Base-by-base conservation (phyloP, 1,140 invertebrate species). In the Stegodyphus dumicola region DNA sequence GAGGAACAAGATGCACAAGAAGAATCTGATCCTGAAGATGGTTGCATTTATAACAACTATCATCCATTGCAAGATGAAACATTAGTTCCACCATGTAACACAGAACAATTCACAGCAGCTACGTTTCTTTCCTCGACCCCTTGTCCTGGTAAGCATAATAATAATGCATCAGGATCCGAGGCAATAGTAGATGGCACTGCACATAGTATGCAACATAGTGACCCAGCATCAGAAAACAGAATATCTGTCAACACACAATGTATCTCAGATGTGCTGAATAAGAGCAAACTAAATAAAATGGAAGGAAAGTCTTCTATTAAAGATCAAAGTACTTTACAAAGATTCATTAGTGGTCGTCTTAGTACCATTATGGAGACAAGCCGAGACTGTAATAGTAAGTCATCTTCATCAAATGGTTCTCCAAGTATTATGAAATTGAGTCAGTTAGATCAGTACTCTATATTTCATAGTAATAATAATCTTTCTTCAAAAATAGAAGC, bases 1-100 rank as follows among this genome's bases (percentile, higher is more conserved):
- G 89, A 90, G 13, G 80, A 89, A 33, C 71, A 87, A 49, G 79
- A 87, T 66, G 85, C 86, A 73, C 86, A 87, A 66, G 88, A 88
- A 48, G 87, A 88, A 75, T n/a, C 17, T 53, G 84, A 86, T 17
- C 10, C 17, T 51, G 67, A 80, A 54, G 81, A 69, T 11, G 52
- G 67, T 51, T 64, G 13, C 65, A 11, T 52, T 6, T 65, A 73
- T n/a, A 60, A 77, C 15, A 75, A 56, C 9, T 15, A 49, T 54
- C 17, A 7, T 54, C n/a, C 33, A 49, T 49, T 73, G 5, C 53
- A 64, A 65, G 49, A 86, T 78, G 75, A 73, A 53, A 86, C 84
- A 53, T 51, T 85, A 15, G 53, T 78, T 73, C 84, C 76, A 18
- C 84, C 84, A 18, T 78, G 69, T 56, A 78, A 78, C 53, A 86